Evolutionary conservation across 1,140 invertebrate genomes (phyloP), one percentile per base, ranked within the genome.

Genomic region (Saccostrea glomerata): DNA sequence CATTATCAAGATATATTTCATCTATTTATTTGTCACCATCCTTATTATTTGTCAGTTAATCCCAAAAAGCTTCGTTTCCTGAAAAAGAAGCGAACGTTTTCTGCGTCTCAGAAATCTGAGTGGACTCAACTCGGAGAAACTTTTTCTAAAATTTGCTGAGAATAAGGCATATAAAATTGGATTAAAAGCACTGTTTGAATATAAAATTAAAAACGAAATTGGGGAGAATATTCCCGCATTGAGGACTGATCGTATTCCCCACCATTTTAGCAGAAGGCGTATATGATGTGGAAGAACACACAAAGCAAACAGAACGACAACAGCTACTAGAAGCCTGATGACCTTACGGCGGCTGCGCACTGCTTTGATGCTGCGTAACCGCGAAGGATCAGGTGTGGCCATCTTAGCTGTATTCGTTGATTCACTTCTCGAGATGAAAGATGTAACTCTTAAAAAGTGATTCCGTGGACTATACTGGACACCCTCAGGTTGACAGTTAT

Each of bases 201-300:
- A 98, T 60, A 97, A 97, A 89, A 98, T 96, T 70, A 98, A 96
- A 94, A 97, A 97, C 12, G 97, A 98, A n/a, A 97, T 95, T 1
- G 97, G 97, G 3, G 97, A 97, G 82, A 98, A 95, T 1, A 98
- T 95, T 20, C 97, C 96, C 92, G 97, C 97, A 92, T 97, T 97
- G 91, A 96, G 95, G 82, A 96, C 96, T 54, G 96, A 96, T 73
- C 86, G 36, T 2, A 93, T 40, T 15, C 89, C 20, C 93, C 93
- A 94, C 83, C 91, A 93, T 60, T 97, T 97, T 96, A 97, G 97
- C 95, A 98, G 96, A 93, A 98, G 97, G 15, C 97, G 96, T 0
- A 97, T 97, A 95, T 98, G 97, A 94, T 97, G 97, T 0, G 97
- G 97, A 36, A 98, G 94, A 94, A 98, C 98, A 95, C 97, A 98